Evolutionary conservation across 2,888 invertebrate species (phyloP).

Genomic region (Holacanthella duospinosa): DNA sequence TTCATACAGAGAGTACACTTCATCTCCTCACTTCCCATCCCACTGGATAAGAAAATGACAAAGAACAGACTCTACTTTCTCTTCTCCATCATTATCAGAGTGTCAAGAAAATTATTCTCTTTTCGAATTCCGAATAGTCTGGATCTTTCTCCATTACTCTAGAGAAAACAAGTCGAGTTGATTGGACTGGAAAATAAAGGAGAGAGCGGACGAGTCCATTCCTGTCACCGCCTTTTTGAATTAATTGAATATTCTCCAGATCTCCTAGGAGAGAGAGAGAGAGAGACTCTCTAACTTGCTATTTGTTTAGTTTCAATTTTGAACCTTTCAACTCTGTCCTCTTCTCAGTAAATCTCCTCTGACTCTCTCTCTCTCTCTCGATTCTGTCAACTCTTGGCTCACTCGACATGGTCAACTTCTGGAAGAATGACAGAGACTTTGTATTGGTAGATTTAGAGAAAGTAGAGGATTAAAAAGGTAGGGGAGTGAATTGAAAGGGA

Average conservation of each 20-base stretch:
- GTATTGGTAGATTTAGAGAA: not conserved
- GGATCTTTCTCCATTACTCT: not conserved
- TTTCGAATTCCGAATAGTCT: not conserved
- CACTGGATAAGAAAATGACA: not conserved
- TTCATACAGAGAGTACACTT: not conserved
- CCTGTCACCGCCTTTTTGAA: not conserved
- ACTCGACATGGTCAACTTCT: not conserved
- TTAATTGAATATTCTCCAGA: constrained; percentile 5
- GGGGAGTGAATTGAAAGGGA: not conserved
- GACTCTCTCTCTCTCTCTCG: too few species aligned
- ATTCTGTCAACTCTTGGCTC: not conserved
- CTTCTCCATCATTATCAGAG: not conserved
- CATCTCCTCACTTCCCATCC: not conserved
- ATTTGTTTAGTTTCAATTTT: too few species aligned
- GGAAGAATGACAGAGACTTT: not conserved
- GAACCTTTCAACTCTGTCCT: not conserved
- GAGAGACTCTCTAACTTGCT: too few species aligned
- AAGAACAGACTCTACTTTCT: not conserved
- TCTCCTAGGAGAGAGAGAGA: too few species aligned
- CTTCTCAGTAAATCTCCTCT: not conserved
- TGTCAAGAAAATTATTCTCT: constrained; percentile 4
- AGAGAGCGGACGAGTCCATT: not conserved
- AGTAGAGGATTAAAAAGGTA: not conserved
- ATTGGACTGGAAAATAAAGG: constrained; percentile 7
- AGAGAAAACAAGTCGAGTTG: constrained; percentile 9